A percentile compares a stretch with the other conserved stretches of the same genome.
Evolutionary conservation across 2,888 invertebrate species (phyloP).

Genomic region (Diogma glabrata): DNA sequence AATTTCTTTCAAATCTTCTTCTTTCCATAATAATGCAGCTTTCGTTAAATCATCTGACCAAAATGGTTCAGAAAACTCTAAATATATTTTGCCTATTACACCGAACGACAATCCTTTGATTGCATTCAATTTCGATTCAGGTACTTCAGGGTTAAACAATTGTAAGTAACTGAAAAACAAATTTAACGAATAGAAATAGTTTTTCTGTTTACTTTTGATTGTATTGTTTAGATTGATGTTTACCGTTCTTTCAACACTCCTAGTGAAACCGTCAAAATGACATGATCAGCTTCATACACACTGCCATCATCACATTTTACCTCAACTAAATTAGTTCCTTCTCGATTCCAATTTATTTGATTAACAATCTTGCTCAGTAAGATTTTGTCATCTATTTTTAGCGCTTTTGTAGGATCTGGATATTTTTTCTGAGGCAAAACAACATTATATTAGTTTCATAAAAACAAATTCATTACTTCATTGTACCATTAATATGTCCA

Average conservation of each 20-base stretch:
- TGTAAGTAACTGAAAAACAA: no score
- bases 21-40: conserved; percentile 46
- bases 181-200: no score
- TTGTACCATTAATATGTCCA: conserved; percentile 55
- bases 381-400: conserved; percentile 29
- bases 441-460: conserved; percentile 3
- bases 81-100: conserved; percentile 49
- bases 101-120: conserved; percentile 47
- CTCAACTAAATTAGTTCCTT: conserved; percentile 19
- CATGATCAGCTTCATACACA: conserved; percentile 42
- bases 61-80: conserved; percentile 47
- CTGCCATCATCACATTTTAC: conserved; percentile 33
- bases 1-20: conserved; percentile 35
- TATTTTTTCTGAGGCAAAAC: conserved; percentile 26
- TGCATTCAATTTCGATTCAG: conserved; percentile 37
- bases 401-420: conserved; percentile 23
- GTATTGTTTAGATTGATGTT: no score
- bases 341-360: conserved; percentile 29
- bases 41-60: conserved; percentile 44
- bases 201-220: no score
- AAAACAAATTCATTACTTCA: no score
- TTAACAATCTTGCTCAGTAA: conserved; percentile 25
- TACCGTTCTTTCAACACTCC: conserved; percentile 44
- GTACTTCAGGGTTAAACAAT: conserved; percentile 40
- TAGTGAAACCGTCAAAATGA: conserved; percentile 46